Evolutionary conservation across 2,113 vertebrate species (phyloP), one percentile per base, ranked within the genome.

Genomic region (Notarius lentiginosus): DNA sequence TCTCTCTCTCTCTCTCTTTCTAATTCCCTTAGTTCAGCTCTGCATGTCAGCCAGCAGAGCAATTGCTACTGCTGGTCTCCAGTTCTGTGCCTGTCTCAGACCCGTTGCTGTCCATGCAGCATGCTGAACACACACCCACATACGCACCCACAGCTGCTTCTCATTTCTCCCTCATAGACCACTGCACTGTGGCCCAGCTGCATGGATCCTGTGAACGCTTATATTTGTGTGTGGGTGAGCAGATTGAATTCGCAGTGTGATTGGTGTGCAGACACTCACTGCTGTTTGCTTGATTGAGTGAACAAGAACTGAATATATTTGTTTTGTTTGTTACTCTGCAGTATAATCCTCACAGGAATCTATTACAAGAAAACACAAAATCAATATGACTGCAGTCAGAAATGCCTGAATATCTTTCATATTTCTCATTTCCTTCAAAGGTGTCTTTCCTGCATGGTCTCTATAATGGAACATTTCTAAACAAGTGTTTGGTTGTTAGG

Each of bases 21-120:
- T 51, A 10, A 27, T 34, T 61, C 85, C 87, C 88, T 79, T 63
- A 51, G 81, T 63, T 61, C 84, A 82, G 41, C 70, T 76, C 84
- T 55, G 83, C 87, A 83, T 90, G 84, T 73, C 82, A 88, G 82
- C 87, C 84, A 84, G 84, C 77, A 89, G 81, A 30, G 81, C 87
- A 88, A 84, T 75, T 88, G 84, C 84, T 81, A 87, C 27, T 76
- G 51, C 87, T 84, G 53, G 30, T 68, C 86, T 34, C 34, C 56
- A 72, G 34, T 60, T 83, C 60, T 30, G 24, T 83, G 60, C 14
- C 12, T 55, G 14, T 76, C n/a, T 76, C 86, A 30, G 66, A 75
- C 65, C n/a, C 58, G 77, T 12, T 65, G n/a, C 72, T 68, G 73
- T 87, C 49, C 51, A 65, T 79, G 51, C 20, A 87, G 55, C 60